Conservation (phyloP, 2,888 invertebrate species). For the Lobophora halterata region DNA sequence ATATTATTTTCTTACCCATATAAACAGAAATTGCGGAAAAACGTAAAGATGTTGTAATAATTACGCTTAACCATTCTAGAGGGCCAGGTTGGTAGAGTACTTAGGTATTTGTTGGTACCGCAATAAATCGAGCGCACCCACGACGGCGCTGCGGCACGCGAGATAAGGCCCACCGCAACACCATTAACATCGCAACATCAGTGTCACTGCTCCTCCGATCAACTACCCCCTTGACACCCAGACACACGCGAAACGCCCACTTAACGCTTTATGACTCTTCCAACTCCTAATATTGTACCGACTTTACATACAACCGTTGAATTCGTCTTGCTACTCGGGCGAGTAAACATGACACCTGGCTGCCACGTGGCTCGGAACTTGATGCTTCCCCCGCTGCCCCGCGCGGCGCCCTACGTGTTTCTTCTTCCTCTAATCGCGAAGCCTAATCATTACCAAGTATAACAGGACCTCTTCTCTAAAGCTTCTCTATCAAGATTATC, state of each 20-base stretch:
- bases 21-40: conserved; percentile 32
- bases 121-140: conserved; percentile 67
- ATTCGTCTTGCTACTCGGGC: too few species aligned
- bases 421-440: too few species aligned
- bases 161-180: conserved; percentile 70
- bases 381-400: too few species aligned
- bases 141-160: conserved; percentile 55
- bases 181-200: conserved; percentile 63
- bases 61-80: conserved; percentile 48
- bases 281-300: conserved; percentile 41
- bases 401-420: too few species aligned
- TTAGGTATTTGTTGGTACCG: conserved; percentile 52
- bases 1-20: too few species aligned
- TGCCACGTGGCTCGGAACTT: too few species aligned
- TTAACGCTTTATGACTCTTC: conserved; percentile 47
- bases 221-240: conserved; percentile 33
- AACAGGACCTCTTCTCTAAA: too few species aligned
- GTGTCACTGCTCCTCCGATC: conserved; percentile 57
- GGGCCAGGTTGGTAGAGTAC: conserved; percentile 39
- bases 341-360: too few species aligned
- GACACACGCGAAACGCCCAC: conserved; percentile 43
- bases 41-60: conserved; percentile 44
- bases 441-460: too few species aligned
- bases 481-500: too few species aligned
- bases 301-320: conserved; percentile 21